Evolutionary conservation across 2,888 invertebrate genomes (phyloP), one percentile per base, ranked within the genome.

Genomic region (Laothoe populi): DNA sequence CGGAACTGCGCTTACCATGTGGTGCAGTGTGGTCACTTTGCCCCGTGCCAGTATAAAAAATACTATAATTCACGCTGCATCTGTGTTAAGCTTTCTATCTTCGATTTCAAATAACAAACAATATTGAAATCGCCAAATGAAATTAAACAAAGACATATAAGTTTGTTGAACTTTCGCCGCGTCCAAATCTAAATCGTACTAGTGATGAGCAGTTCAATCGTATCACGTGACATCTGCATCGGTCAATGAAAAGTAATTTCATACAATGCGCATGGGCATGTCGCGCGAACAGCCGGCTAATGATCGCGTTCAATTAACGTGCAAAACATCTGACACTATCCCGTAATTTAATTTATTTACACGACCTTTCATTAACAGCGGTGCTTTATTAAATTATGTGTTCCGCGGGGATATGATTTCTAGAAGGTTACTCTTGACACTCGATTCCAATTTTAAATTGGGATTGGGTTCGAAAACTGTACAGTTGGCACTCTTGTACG

Each of bases 261-360:
- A 16, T 40, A 49, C 40, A 60, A 42, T 26, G 45, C 38, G 57
- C 46, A 61, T 21, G 21, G 53, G 62, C 61, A 65, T 64, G 60
- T 57, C 73, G 69, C 67, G 53, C 4, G 53, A 53, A 38, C 13
- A 38, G 13, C 38, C 38, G 10, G 13, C 73, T 77, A 75, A 78
- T 78, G 78, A 74, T 71, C 63, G 63, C 53, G 63, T 63, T 72
- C 69, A 75, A 73, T 75, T 74, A 74, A 65, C 63, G 60, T 64
- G 60, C 57, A 65, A 60, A 65, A 49, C 40, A 40, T 66, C 59
- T 66, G 70, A 75, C 73, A 75, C 66, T 70, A 72, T 68, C 66
- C 63, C 64, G 64, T 72, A 70, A 75, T 78, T 78, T 62, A 74
- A 74, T 73, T 72, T 67, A 70, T 44, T 63, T 42, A 13, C 40